Evolutionary conservation across 2,797 vertebrate genomes (phyloP).

Genomic region (Rhinoraja longicauda): DNA sequence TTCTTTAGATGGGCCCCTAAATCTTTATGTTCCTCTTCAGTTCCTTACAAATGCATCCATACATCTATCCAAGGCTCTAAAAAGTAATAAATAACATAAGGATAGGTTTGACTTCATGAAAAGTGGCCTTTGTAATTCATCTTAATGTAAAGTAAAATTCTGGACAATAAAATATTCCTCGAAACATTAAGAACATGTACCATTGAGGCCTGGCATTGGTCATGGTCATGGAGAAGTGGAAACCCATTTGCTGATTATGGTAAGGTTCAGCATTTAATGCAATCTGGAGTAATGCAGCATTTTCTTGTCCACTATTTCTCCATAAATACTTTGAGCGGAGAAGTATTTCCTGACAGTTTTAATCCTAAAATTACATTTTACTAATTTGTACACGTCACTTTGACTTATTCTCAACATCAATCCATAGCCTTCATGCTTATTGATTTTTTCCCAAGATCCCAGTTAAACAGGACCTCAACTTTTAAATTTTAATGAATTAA

Average conservation of each 20-base stretch:
- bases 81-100: background rate
- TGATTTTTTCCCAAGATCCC: too few species aligned
- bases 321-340: background rate
- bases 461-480: too few species aligned
- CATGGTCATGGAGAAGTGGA: background rate
- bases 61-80: background rate
- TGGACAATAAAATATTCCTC: background rate
- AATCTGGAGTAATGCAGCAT: background rate
- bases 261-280: too few species aligned
- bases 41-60: background rate
- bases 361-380: background rate
- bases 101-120: background rate
- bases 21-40: background rate
- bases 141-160: slow-evolving; percentile 12
- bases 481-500: too few species aligned
- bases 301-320: background rate
- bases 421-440: too few species aligned
- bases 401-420: background rate
- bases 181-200: background rate
- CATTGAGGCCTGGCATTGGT: background rate
- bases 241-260: background rate
- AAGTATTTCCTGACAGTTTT: background rate
- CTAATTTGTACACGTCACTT: background rate
- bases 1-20: background rate
- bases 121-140: background rate